Percentiles rank a stretch among this genome's conserved stretches.
Evolutionary conservation across 2,888 invertebrate genomes (phyloP).

Genomic region (Epinotia bilunana): DNA sequence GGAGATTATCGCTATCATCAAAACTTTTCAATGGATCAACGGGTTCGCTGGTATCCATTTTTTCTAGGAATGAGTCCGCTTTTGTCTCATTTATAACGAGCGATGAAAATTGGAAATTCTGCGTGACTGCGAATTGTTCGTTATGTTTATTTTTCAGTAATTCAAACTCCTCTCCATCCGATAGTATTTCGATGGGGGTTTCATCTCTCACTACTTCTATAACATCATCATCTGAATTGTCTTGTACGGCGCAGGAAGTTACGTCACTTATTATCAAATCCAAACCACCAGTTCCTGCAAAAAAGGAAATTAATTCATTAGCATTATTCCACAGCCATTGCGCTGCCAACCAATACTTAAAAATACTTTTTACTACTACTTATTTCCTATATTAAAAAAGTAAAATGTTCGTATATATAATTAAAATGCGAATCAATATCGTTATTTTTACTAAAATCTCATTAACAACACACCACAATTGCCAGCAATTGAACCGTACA

Average conservation of each 20-base stretch:
- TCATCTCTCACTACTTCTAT: constrained; percentile 79
- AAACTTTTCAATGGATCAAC: constrained; percentile 58
- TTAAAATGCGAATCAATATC: neutral
- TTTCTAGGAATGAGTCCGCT: constrained; percentile 47
- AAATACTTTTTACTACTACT: neutral
- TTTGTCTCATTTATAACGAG: constrained; percentile 53
- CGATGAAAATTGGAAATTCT: constrained; percentile 54
- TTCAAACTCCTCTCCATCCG: constrained; percentile 75
- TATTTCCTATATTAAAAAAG: neutral
- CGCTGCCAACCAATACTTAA: neutral
- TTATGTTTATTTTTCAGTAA: constrained; percentile 54
- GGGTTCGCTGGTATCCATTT: constrained; percentile 49
- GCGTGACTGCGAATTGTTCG: constrained; percentile 44
- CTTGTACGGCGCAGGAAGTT: constrained; percentile 53
- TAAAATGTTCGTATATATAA: neutral
- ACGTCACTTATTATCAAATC: constrained; percentile 57
- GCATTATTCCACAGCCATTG: neutral
- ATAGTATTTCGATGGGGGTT: constrained; percentile 77
- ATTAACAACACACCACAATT: neutral
- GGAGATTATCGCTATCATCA: constrained; percentile 47
- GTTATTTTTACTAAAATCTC: neutral
- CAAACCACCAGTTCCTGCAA: constrained; percentile 48
- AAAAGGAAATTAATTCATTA: neutral
- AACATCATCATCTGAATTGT: constrained; percentile 76
- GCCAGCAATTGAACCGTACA: neutral